Base-by-base conservation (phyloP, 2,888 invertebrate species). In the Euphydryas editha region DNA sequence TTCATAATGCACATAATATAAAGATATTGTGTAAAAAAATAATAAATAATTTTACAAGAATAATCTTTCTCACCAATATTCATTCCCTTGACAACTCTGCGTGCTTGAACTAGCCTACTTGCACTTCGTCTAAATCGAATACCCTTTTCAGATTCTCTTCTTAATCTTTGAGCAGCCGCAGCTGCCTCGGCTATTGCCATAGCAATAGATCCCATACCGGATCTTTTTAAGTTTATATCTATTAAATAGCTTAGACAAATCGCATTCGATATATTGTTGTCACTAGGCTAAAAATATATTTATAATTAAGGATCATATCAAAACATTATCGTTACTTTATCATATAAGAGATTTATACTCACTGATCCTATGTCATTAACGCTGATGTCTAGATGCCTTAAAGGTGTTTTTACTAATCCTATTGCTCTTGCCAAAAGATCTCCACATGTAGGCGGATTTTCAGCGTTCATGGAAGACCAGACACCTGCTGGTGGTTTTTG, bases 331-430 rank as follows among this genome's bases (percentile, higher is more conserved):
- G 13, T 21, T 0, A 0, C 13, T 6, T 15, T 24, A 8, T n/a
- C 13, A 5, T 5, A 7, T 24, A 15, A 24, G 8, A 24, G 5
- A 7, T 20, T 47, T 4, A 65, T 72, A 83, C 86, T 73, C 78
- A 92, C 93, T 18, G 88, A 86, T 62, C 93, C 93, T 73, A 93
- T 89, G 68, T 93, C 77, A 76, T 93, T 93, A 6, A 93, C 92
- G 75, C 93, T 93, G 68, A 93, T 78, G 68, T 93, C 93, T 68
- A 93, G 79, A 15, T 85, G 86, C 59, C 93, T 80, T 60, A 93
- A 76, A 4, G 93, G 93, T 20, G 93, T 92, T 77, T 91, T 92
- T 0, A 90, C 89, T 67, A 92, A 78, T 20, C 93, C 93, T 68
- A 93, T 91, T 6, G 93, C 93, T 71, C 93, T 81, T 17, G 93